These are phyloP conservation scores for Ctenodactylus gundi DNA, from an alignment of 2,113 vertebrate species.

Conservation along the genomic window DNA sequence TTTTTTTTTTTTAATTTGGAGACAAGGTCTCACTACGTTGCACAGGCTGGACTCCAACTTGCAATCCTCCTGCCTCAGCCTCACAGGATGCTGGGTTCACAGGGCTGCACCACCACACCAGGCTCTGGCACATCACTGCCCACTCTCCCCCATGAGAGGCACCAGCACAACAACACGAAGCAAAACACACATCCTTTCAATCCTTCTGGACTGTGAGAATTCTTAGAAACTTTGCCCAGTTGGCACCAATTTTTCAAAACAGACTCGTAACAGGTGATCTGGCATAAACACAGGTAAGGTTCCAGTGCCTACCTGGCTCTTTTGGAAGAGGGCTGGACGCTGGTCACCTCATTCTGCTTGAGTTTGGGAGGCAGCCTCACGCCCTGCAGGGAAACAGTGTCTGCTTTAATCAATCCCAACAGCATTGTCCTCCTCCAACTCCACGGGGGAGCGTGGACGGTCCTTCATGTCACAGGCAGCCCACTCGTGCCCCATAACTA, in stretches of 20 bases:
- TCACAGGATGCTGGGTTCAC: no score
- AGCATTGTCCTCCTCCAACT: background rate
- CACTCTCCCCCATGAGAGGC: no score
- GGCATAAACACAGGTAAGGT: accelerated
- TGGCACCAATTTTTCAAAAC: background rate
- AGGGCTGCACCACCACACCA: no score
- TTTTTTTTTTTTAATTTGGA: no score
- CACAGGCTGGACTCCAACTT: no score
- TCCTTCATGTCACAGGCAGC: background rate
- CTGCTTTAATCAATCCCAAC: background rate
- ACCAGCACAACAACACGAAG: accelerated
- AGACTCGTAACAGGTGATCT: background rate
- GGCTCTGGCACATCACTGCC: no score
- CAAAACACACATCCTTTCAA: background rate
- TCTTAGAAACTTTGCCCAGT: background rate
- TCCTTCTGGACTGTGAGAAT: no score
- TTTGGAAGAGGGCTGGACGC: constrained; percentile 90
- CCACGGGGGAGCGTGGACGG: background rate
- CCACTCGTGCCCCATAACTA: accelerated
- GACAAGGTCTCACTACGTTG: no score
- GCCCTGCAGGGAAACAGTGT: constrained; percentile 82
- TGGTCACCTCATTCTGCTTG: constrained; percentile 87
- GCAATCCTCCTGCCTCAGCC: no score
- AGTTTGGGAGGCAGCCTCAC: constrained; percentile 91
- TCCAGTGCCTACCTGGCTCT: constrained; percentile 89